phyloP scores from a whole-genome alignment of 1,140 invertebrate genomes.

The Geopemphigus sp. region DNA sequence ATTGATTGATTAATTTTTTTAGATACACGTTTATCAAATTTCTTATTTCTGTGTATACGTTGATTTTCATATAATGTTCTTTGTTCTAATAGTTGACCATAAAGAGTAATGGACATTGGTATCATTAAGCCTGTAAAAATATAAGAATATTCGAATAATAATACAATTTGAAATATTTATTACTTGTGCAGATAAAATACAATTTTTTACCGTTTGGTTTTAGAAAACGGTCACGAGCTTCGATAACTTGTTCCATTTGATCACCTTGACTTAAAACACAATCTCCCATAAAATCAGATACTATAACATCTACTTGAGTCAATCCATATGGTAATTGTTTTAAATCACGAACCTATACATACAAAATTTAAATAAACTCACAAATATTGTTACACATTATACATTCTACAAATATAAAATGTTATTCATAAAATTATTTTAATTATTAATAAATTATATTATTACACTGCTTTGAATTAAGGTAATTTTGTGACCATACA shows the following conservation, averaged over 20 bases:
- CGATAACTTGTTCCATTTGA: constrained; percentile 34
- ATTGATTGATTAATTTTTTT: neutral
- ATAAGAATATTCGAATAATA: too few species aligned
- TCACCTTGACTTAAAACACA: constrained; percentile 10
- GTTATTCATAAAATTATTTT: too few species aligned
- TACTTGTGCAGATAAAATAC: too few species aligned
- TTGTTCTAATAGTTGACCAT: constrained; percentile 6
- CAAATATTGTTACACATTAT: too few species aligned
- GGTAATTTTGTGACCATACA: neutral
- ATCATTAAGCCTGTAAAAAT: neutral
- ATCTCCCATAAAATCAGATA: constrained; percentile 32
- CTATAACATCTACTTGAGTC: constrained; percentile 20
- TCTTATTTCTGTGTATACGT: neutral
- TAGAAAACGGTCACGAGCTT: constrained; percentile 27
- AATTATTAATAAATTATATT: too few species aligned
- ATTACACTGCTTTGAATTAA: constrained; percentile 28
- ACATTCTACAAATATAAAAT: too few species aligned
- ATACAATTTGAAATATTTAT: too few species aligned
- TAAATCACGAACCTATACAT: constrained; percentile 9
- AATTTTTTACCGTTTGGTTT: constrained; percentile 17
- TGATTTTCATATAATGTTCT: constrained; percentile 8
- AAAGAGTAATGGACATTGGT: neutral
- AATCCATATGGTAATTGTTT: neutral
- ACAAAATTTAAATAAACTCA: too few species aligned
- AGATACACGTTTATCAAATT: too few species aligned